Base-by-base conservation (phyloP, 1,140 invertebrate species). In the Paralvinella palmiformis region DNA sequence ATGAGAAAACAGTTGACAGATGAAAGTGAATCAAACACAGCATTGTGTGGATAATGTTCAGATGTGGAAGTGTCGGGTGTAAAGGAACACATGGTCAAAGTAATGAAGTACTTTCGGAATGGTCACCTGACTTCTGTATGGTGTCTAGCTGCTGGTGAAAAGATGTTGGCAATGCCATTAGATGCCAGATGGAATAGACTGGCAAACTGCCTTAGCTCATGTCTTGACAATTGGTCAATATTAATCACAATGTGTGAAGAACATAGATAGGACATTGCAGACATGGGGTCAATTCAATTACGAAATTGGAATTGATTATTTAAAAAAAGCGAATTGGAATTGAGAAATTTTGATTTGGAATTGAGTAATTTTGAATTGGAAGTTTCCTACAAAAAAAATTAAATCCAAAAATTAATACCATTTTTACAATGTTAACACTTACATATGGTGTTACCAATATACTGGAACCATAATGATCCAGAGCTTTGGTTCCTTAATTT, bases 31-130 rank as follows among this genome's bases (percentile, higher is more conserved):
- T 52, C 45, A 22, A 24, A 50, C 45, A 50, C 31, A 7, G 48
- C 31, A 15, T 52, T 29, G 3, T 52, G 31, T 22, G 48, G 48
- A 52, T 52, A 29, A 10, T 52, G 7, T 22, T 22, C 48, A 27
- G 3, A 52, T 52, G 48, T 52, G 1, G 48, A 52, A 52, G 48
- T 52, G 48, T 52, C 48, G 20, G 45, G 45, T 3, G 45, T 48
- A 24, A 48, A 48, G 27, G 45, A 48, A 48, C 45, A 22, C 31
- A 20, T 52, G 24, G 48, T 52, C 31, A 22, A 52, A 3, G n/a
- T 52, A 2, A 52, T 52, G 22, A 52, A 52, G 48, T 52, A 27
- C 48, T 52, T 52, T 52, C 5, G 48, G n/a, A 52, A 20, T 52
- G 48, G n/a, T 29, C n/a, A 52, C 48, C 48, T 52, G 48, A 22